phyloP scores from a whole-genome alignment of 2,888 invertebrate genomes.

The Salticus scenicus region DNA sequence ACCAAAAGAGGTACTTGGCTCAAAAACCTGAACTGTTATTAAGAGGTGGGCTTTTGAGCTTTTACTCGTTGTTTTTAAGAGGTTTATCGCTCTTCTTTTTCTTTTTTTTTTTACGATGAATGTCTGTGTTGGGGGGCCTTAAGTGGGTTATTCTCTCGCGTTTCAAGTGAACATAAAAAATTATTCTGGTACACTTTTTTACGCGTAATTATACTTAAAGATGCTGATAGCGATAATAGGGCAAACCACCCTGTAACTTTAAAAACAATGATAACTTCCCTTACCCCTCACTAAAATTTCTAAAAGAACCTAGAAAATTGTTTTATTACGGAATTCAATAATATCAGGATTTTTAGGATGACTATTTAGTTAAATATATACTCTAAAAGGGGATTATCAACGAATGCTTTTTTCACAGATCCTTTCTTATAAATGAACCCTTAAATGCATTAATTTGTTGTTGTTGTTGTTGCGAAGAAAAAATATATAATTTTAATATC shows the following conservation, averaged over 20 bases:
- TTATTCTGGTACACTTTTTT: neutral
- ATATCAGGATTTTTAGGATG: no score
- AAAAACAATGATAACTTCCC: no score
- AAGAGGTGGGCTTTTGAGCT: neutral
- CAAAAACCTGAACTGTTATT: constrained; percentile 2
- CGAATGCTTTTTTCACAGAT: no score
- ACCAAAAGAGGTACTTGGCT: constrained; percentile 15
- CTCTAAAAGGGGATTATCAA: no score
- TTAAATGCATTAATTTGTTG: no score
- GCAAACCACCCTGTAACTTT: neutral
- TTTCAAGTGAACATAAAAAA: neutral
- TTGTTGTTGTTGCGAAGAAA: no score
- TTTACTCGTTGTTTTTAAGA: neutral
- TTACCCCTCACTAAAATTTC: no score
- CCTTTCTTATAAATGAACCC: no score
- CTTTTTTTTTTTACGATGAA: neutral
- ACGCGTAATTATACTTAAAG: neutral
- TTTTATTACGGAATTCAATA: no score
- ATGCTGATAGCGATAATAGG: neutral
- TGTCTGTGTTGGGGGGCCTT: neutral
- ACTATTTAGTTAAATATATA: no score
- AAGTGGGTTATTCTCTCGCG: neutral
- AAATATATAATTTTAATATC: no score
- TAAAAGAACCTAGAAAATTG: no score
- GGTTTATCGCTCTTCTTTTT: neutral